Conservation (phyloP, 2,888 invertebrate genomes). For the Choreutis nemorana region DNA sequence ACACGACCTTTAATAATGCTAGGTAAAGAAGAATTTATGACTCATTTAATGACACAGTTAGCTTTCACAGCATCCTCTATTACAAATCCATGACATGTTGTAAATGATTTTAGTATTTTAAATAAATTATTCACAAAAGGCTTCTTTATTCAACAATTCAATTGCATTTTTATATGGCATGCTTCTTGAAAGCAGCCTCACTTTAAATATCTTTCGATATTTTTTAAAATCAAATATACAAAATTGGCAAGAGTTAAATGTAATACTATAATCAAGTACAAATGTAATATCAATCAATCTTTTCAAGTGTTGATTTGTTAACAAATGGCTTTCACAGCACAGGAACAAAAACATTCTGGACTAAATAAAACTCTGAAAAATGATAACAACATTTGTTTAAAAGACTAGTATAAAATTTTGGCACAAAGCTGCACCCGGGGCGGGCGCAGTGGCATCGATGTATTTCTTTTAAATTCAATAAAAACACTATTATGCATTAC, state of each 20-base stretch:
- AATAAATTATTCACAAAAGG: no score
- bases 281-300: no score
- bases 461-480: constrained; percentile 33
- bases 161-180: constrained; percentile 15
- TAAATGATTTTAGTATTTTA: no score
- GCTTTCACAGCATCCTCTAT: no score
- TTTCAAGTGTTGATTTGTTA: constrained; percentile 58
- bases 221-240: constrained; percentile 19
- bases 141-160: no score
- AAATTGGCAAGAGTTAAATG: constrained; percentile 17
- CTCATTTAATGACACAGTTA: constrained; percentile 33
- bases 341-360: constrained; percentile 64
- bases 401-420: constrained; percentile 66
- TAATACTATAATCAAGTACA: constrained; percentile 4
- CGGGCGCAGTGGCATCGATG: constrained; percentile 53
- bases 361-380: constrained; percentile 66
- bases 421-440: constrained; percentile 55
- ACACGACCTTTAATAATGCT: constrained; percentile 39
- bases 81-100: no score
- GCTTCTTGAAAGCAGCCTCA: constrained; percentile 15
- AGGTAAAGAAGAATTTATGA: constrained; percentile 34
- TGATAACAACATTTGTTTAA: constrained; percentile 62
- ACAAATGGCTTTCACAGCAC: constrained; percentile 56
- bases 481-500: constrained; percentile 5
- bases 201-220: constrained; percentile 9